Base-by-base conservation (phyloP, 1,140 invertebrate genomes). In the Zaprionus gabonicus region DNA sequence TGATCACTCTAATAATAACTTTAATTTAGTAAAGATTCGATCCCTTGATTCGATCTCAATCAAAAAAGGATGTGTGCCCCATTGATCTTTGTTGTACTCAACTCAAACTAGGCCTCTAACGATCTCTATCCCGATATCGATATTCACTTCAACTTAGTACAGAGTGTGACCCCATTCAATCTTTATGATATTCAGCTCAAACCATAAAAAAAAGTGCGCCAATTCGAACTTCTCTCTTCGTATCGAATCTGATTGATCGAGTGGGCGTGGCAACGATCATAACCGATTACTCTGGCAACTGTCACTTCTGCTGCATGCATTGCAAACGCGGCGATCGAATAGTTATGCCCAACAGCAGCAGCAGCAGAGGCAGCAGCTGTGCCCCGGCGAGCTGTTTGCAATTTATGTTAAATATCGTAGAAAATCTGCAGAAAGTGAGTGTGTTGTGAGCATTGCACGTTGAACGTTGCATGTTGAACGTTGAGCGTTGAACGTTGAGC, bases 351-450 rank as follows among this genome's bases (percentile, higher is more conserved):
- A 25, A 53, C 41, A 44, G 57, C 51, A 13, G 71, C 58, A 44
- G 73, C 23, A 23, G 23, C 23, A 62, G 81, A 77, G 38, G 82
- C 80, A 66, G 83, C 72, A 71, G 67, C 72, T 71, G 67, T 59
- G 53, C 20, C 15, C 6, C 31, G 31, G 2, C 31, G 57, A 10
- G 57, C 46, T 71, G 67, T 44, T 55, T 62, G 69, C 77, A 78
- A 84, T 87, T 87, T 88, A 87, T 87, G 83, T 78, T 88, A 72
- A 82, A 86, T 82, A 86, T 80, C 73, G 76, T 75, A 74, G 69
- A 68, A 82, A 82, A 82, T 82, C 76, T 86, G 76, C 83, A 71
- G 73, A 74, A 85, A 46, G 41, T 46, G 73, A 76, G 63, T 51
- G 78, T 46, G 41, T 59, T 51, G 78, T 46, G 41, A 46, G 41